Evolutionary conservation across 2,888 invertebrate genomes (phyloP).

Genomic region (Agrotis puta): DNA sequence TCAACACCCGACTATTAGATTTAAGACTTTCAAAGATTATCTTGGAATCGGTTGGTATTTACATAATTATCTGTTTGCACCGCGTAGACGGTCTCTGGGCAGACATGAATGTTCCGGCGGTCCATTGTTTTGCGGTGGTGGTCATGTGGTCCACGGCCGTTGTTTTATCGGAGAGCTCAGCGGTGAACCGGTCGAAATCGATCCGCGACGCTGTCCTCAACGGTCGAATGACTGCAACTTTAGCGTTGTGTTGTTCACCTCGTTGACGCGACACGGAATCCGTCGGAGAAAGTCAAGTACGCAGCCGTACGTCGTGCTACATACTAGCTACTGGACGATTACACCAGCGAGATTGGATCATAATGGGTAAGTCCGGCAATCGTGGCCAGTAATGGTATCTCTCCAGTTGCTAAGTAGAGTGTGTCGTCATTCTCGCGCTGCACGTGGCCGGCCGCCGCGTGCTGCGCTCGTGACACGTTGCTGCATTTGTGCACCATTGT

Average conservation of each 20-base stretch:
- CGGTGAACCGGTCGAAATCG: slow-evolving; percentile 84
- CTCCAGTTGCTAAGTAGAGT: slow-evolving; percentile 79
- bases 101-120: slow-evolving; percentile 58
- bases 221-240: slow-evolving; percentile 85
- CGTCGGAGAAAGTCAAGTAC: slow-evolving; percentile 89
- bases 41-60: slow-evolving; percentile 60
- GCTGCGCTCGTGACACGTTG: slow-evolving; percentile 68
- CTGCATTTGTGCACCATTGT: slow-evolving; percentile 67
- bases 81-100: slow-evolving; percentile 26
- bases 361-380: slow-evolving; percentile 83
- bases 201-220: slow-evolving; percentile 82
- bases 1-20: slow-evolving; percentile 58
- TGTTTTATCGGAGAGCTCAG: slow-evolving; percentile 75
- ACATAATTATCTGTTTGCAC: slow-evolving; percentile 64
- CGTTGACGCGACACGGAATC: slow-evolving; percentile 87
- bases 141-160: slow-evolving; percentile 74
- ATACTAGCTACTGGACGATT: slow-evolving; percentile 78
- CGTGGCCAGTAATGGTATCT: slow-evolving; percentile 69
- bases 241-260: slow-evolving; percentile 86
- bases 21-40: slow-evolving; percentile 71
- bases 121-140: slow-evolving; percentile 66
- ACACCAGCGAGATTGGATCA: slow-evolving; percentile 84
- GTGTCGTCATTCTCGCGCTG: slow-evolving; percentile 74
- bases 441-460: slow-evolving; percentile 74
- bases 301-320: slow-evolving; percentile 82